Base-by-base conservation (phyloP, 2,888 invertebrate species). In the Mimachlamys varia region DNA sequence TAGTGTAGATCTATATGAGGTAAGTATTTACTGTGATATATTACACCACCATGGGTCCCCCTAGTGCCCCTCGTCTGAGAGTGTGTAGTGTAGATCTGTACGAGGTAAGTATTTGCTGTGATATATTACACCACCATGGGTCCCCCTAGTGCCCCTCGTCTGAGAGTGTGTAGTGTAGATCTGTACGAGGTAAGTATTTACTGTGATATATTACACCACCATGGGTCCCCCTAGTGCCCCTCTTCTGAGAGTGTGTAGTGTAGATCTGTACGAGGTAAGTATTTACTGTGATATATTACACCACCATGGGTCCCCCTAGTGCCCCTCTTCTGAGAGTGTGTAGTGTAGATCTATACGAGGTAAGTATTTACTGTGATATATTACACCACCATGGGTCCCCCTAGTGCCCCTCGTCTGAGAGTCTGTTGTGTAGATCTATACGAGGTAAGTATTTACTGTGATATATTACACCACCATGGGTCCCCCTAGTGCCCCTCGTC, bases 141-240 rank as follows among this genome's bases (percentile, higher is more conserved):
- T 49, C 53, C n/a, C 49, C 27, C 49, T 88, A 44, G 44, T 44
- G 53, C 38, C 22, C 44, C 88, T 53, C 19, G 53, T 22, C n/a
- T 88, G 3, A 44, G 88, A 3, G 27, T 33, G 33, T 76, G 76
- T 33, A 76, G 33, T 76, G 76, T 76, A 15, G 76, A 76, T 1
- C 33, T 76, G 17, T 76, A 33, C 27, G 33, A 76, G 76, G 96
- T 12, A 27, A 12, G 27, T 10, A 33, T 4, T 58, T 58, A 7
- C 22, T 58, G 58, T 19, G 3, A 58, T 58, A 58, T n/a, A 27
- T 76, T 10, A 19, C 13, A 12, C 27, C 13, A 96, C 96, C 0
- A 92, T 96, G 22, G 96, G 96, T 33, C 95, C 96, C 33, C 96
- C 96, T 50, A 93, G 94, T 55, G 93, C 96, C 37, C 96, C 62